Evolutionary conservation across 2,888 invertebrate genomes (phyloP).

Genomic region (Micropterix aruncella): DNA sequence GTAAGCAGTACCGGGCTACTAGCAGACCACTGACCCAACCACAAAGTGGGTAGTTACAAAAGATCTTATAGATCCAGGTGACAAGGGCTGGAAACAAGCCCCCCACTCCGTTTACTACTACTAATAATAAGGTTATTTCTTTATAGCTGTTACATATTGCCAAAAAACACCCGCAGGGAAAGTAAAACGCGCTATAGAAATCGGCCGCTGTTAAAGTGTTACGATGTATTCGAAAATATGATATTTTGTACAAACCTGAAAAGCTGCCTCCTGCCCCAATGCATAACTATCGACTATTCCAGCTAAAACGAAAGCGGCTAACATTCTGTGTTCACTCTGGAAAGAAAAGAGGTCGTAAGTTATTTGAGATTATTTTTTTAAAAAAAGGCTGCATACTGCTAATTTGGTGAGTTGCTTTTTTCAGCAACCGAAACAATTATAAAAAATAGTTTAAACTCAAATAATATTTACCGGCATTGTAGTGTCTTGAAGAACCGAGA

Average conservation of each 20-base stretch:
- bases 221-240: no score
- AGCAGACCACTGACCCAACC: no score
- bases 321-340: conserved; percentile 72
- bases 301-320: conserved; percentile 91
- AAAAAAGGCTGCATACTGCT: conserved; percentile 3
- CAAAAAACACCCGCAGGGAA: no score
- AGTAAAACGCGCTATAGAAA: no score
- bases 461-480: conserved; percentile 55
- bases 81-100: no score
- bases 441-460: conserved; percentile 5
- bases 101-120: no score
- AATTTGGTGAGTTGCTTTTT: conserved; percentile 6
- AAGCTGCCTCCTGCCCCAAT: conserved; percentile 79
- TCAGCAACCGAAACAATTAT: conserved; percentile 3
- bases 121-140: no score
- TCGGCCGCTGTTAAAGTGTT: no score
- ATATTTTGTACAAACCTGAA: conserved; percentile 25
- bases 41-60: no score
- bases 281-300: conserved; percentile 84
- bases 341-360: conserved; percentile 8
- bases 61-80: no score
- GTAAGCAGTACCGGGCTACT: no score
- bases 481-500: conserved; percentile 80
- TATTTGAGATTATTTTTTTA: conserved; percentile 1
- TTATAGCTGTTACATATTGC: no score